These are phyloP conservation scores for Brenthis ino DNA, from an alignment of 2,888 invertebrate species.

Conservation along the genomic window DNA sequence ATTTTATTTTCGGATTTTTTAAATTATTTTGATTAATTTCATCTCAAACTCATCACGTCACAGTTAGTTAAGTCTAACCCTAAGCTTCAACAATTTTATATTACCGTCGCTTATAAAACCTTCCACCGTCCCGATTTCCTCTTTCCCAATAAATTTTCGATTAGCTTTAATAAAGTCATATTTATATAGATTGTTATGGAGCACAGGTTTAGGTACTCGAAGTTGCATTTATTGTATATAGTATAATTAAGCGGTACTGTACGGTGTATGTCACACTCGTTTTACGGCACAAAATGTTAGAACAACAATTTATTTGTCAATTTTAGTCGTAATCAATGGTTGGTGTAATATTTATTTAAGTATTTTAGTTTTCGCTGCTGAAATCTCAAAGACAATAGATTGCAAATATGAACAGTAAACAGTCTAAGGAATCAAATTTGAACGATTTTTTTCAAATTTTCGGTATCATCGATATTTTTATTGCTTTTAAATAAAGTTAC, in stretches of 20 bases:
- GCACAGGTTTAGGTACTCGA: conserved; percentile 80
- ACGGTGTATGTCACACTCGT: conserved; percentile 79
- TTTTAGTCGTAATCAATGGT: conserved; percentile 71
- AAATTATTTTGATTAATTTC: background rate
- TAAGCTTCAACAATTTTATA: conserved; percentile 32
- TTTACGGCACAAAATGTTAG: conserved; percentile 81
- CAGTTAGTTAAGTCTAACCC: conserved; percentile 14
- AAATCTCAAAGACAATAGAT: conserved; percentile 8
- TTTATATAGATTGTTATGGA: conserved; percentile 81
- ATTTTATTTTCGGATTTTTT: background rate
- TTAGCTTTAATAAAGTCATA: conserved; percentile 78
- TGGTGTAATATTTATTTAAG: conserved; percentile 41
- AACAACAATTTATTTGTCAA: conserved; percentile 76
- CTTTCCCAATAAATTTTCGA: conserved; percentile 72
- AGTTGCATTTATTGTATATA: conserved; percentile 82
- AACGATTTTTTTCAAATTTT: background rate
- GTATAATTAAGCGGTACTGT: conserved; percentile 73
- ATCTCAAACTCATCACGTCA: conserved; percentile 4
- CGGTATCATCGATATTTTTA: background rate
- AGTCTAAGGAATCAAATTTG: background rate
- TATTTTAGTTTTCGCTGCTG: conserved; percentile 22
- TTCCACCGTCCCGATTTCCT: conserved; percentile 81
- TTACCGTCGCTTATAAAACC: conserved; percentile 64
- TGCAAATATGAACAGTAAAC: too few relatives aligned
- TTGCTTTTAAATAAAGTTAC: background rate